These are phyloP conservation scores for Hydrocynus forskahlii DNA, from an alignment of 2,797 vertebrate species.

Conservation along the genomic window DNA sequence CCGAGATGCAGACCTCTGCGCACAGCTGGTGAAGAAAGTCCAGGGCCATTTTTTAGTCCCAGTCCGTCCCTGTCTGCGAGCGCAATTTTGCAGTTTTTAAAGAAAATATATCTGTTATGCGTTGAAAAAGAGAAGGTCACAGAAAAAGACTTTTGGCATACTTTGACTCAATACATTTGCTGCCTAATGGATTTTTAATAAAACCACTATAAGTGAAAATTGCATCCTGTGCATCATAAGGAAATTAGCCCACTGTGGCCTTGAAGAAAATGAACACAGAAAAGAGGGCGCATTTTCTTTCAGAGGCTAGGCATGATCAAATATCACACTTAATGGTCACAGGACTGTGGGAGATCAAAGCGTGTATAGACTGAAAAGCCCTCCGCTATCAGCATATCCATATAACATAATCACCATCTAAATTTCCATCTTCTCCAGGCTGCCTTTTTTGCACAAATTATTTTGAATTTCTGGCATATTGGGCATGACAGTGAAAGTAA, in stretches of 20 bases:
- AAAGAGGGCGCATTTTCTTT: background rate
- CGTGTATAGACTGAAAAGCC: background rate
- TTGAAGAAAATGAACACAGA: background rate
- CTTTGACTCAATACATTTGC: background rate
- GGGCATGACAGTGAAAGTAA: background rate
- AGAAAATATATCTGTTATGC: no score
- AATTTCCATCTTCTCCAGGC: background rate
- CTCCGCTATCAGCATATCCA: background rate
- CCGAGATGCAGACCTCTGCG: no score
- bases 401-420: background rate
- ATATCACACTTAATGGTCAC: conserved; percentile 20
- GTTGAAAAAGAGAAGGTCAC: no score
- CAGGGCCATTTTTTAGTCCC: no score
- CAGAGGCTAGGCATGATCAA: conserved; percentile 13
- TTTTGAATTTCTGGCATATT: background rate
- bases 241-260: background rate
- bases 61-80: no score
- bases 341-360: conserved; percentile 9
- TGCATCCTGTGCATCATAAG: background rate
- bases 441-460: background rate
- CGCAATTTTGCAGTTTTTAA: no score
- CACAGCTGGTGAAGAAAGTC: no score
- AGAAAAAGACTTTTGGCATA: background rate
- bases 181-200: background rate
- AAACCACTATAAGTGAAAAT: background rate